Conservation (phyloP, 2,113 vertebrate genomes). For the Myotis brandtii region DNA sequence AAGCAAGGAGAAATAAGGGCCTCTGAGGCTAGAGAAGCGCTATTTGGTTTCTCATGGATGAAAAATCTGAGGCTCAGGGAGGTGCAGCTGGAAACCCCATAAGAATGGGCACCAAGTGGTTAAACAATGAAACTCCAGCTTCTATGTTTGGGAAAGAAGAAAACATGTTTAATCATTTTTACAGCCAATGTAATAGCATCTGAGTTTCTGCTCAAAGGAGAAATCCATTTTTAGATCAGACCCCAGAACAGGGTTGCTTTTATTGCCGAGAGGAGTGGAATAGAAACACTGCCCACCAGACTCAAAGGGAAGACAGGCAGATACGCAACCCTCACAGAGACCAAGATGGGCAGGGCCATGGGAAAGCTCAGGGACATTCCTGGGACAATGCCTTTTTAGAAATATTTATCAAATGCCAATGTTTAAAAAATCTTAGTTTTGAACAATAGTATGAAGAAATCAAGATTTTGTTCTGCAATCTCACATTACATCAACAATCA, state of each 20-base stretch:
- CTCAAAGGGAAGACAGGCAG: neutral
- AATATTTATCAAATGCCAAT: neutral
- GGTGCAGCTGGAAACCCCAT: neutral
- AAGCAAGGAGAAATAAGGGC: neutral
- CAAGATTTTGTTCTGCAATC: neutral
- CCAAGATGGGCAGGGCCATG: rapidly evolving
- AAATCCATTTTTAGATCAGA: slow-evolving; percentile 51
- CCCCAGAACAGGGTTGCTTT: neutral
- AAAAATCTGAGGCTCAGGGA: neutral
- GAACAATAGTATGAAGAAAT: neutral
- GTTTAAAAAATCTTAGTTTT: neutral
- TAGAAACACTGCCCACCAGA: neutral
- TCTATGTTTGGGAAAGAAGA: neutral
- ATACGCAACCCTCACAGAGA: rapidly evolving
- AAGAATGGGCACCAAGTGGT: neutral
- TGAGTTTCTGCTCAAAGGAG: slow-evolving; percentile 29
- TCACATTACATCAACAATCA: neutral
- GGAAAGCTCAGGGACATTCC: neutral
- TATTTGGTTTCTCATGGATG: neutral
- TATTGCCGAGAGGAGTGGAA: neutral
- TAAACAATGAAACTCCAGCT: slow-evolving; percentile 4
- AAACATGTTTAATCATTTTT: slow-evolving; percentile 41
- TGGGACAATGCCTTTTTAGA: neutral
- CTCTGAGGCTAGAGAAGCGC: neutral
- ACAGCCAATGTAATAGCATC: neutral